Conservation (phyloP, 2,888 invertebrate genomes). For the Cyrtodaria siliqua region DNA sequence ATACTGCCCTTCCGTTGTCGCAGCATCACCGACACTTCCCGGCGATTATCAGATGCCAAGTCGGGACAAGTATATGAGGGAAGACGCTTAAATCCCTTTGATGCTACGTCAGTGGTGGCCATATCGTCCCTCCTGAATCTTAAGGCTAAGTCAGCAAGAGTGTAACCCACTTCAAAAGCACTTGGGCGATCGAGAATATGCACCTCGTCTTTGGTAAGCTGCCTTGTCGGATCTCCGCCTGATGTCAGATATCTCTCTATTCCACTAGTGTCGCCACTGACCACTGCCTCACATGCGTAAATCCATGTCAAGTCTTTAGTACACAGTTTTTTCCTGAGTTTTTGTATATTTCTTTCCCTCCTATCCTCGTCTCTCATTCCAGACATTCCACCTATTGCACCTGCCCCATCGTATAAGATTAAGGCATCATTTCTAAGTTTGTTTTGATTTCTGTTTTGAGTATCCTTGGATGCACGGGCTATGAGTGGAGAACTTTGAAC, state of each 20-base stretch:
- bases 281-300: slow-evolving; percentile 96
- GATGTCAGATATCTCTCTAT: slow-evolving; percentile 95
- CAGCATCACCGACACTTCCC: no score
- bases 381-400: slow-evolving; percentile 63
- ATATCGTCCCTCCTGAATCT: slow-evolving; percentile 95
- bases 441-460: slow-evolving; percentile 34
- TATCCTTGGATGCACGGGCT: slow-evolving; percentile 37
- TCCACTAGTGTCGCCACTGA: slow-evolving; percentile 94
- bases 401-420: slow-evolving; percentile 60
- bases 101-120: slow-evolving; percentile 87
- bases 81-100: no score
- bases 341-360: slow-evolving; percentile 88
- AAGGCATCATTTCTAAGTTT: slow-evolving; percentile 33
- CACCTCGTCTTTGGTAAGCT: slow-evolving; percentile 94
- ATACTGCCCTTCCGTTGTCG: no score
- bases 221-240: slow-evolving; percentile 92
- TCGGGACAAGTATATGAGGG: no score
- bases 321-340: slow-evolving; percentile 88
- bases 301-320: slow-evolving; percentile 97
- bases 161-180: slow-evolving; percentile 97
- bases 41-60: no score
- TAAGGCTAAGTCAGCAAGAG: slow-evolving; percentile 97
- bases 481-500: slow-evolving; percentile 42
- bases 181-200: slow-evolving; percentile 94
- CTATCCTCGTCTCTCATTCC: slow-evolving; percentile 67